Base-by-base conservation (phyloP, 2,797 vertebrate genomes). In the Scleropages formosus region DNA sequence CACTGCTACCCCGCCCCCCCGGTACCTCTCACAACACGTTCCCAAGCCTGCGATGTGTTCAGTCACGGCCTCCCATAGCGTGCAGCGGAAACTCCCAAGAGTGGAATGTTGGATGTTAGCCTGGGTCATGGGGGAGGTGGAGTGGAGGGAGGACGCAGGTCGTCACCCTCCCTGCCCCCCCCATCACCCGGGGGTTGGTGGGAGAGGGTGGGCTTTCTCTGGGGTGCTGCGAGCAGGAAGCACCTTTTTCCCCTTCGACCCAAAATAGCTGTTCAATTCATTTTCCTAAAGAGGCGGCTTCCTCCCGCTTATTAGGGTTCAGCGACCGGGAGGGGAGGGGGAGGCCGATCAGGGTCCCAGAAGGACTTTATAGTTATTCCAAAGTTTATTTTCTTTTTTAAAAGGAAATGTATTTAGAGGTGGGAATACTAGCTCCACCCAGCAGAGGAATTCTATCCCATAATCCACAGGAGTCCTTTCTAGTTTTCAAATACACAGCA, bases 171-270 rank as follows among this genome's bases (percentile, higher is more conserved):
- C 9, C 53, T 12, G 18, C 53, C 53, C 53, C 18, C 31, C 11
- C 12, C 9, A 53, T 12, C 9, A 12, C 2, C 1, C 56, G 18
- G 22, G 47, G 66, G 66, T 31, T 2, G 31, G 31, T 39, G 6
- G 31, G 31, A 6, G 31, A 39, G 31, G 31, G 31, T 39, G 31
- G 46, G 68, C 20, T 16, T 4, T 51, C 22, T 22, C 16, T 22
- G 26, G 56, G 68, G 22, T 22, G 27, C 47, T 15, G 61, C 26
- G 68, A 62, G 80, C 79, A 83, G 84, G 82, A 89, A 86, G 80
- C 79, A 85, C 81, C 82, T 84, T 85, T 87, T 84, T 49, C 73
- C 77, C 71, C 78, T 76, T 72, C 27, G 69, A 53, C 81, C 80
- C 73, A 84, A 82, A 85, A 85, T 76, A 78, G 49, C 49, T 24